phyloP scores from a whole-genome alignment of 2,113 vertebrate species.

The Anhinga rufa region DNA sequence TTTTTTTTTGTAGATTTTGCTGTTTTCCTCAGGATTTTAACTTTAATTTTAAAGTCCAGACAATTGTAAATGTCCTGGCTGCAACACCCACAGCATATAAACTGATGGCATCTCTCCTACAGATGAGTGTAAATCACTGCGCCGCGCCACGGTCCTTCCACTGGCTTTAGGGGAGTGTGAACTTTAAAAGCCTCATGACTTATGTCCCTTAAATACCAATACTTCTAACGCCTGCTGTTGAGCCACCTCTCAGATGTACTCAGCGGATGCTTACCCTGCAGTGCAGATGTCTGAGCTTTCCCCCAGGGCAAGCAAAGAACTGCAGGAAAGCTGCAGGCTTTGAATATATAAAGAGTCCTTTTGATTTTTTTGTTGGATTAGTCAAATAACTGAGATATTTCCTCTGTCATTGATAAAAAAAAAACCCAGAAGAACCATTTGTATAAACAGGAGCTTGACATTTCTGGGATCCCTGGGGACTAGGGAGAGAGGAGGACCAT shows the following conservation, averaged over 20 bases:
- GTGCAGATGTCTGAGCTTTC: neutral
- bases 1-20: neutral
- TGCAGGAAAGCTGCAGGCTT: neutral
- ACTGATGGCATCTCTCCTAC: neutral
- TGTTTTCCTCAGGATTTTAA: neutral
- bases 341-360: neutral
- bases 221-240: neutral
- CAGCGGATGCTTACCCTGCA: neutral
- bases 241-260: neutral
- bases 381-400: neutral
- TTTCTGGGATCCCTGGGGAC: neutral
- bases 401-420: neutral
- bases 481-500: neutral
- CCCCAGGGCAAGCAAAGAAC: neutral
- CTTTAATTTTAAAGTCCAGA: neutral
- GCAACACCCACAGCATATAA: neutral
- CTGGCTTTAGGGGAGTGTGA: neutral
- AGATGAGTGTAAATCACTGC: neutral
- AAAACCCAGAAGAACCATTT: neutral
- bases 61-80: neutral
- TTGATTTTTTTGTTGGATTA: neutral
- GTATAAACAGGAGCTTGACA: neutral
- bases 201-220: neutral
- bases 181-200: neutral
- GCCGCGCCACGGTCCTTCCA: neutral